These are phyloP conservation scores for Eupithecia abbreviata DNA, from an alignment of 2,888 invertebrate genomes.

Conservation along the genomic window DNA sequence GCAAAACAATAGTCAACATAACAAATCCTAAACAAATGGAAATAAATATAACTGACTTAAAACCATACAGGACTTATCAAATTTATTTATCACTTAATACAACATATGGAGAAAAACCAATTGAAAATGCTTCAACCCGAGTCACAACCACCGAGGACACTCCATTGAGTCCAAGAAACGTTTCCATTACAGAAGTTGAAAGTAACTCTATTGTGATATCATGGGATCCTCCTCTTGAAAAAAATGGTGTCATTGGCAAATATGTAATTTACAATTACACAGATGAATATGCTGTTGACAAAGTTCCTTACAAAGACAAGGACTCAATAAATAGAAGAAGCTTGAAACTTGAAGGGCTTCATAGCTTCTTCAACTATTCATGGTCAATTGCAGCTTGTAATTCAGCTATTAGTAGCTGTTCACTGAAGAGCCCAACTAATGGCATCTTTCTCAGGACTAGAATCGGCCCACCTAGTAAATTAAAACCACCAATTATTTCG, in stretches of 20 bases:
- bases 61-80: constrained; percentile 90
- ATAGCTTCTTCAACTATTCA: constrained; percentile 87
- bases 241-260: constrained; percentile 89
- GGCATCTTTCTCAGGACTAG: constrained; percentile 82
- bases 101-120: constrained; percentile 67
- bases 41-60: constrained; percentile 85
- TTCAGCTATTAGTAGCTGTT: constrained; percentile 84
- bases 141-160: constrained; percentile 89
- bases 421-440: constrained; percentile 76
- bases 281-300: constrained; percentile 54
- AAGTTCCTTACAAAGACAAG: constrained; percentile 59
- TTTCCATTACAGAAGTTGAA: constrained; percentile 83
- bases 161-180: constrained; percentile 83
- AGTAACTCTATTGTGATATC: constrained; percentile 85
- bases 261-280: constrained; percentile 85
- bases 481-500: constrained; percentile 62
- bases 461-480: constrained; percentile 84
- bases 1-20: constrained; percentile 64
- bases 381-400: constrained; percentile 89
- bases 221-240: constrained; percentile 87
- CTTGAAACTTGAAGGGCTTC: constrained; percentile 69
- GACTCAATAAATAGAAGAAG: constrained; percentile 55
- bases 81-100: constrained; percentile 86
- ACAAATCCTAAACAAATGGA: constrained; percentile 76
- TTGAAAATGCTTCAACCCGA: constrained; percentile 82